phyloP scores from a whole-genome alignment of 2,888 invertebrate species.

The Drosophila stalkeri region DNA sequence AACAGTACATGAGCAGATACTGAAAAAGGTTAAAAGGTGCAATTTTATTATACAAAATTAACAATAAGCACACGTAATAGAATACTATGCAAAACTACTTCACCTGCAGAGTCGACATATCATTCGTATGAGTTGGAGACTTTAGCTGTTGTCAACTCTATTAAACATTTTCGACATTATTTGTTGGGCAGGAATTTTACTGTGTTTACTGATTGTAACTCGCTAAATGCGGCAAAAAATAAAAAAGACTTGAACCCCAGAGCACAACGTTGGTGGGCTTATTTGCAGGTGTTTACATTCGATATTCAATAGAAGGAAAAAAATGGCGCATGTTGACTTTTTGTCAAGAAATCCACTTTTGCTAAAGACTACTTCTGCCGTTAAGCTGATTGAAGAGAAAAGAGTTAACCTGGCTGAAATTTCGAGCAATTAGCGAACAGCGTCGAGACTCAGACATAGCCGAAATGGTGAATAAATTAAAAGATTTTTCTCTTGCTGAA shows the following conservation, averaged over 20 bases:
- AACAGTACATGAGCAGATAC: neutral
- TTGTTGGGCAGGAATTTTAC: neutral
- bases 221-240: neutral
- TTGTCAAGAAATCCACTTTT: neutral
- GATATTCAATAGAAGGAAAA: neutral
- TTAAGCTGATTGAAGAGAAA: neutral
- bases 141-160: neutral
- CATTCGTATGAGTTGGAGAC: slow-evolving; percentile 1
- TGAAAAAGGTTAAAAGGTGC: too few relatives aligned
- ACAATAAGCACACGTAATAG: neutral
- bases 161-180: too few relatives aligned
- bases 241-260: neutral
- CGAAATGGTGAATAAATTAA: too few relatives aligned
- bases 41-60: neutral
- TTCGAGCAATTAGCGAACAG: too few relatives aligned
- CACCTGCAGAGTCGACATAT: neutral
- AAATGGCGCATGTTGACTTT: slow-evolving; percentile 1
- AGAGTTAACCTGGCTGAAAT: too few relatives aligned
- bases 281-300: neutral
- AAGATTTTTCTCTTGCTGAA: too few relatives aligned
- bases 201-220: neutral
- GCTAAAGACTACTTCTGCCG: neutral
- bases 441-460: too few relatives aligned
- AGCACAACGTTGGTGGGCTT: slow-evolving; percentile 1
- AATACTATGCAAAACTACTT: neutral